Evolutionary conservation across 1,140 invertebrate genomes (phyloP).

Genomic region (Drosophila micromelanica): DNA sequence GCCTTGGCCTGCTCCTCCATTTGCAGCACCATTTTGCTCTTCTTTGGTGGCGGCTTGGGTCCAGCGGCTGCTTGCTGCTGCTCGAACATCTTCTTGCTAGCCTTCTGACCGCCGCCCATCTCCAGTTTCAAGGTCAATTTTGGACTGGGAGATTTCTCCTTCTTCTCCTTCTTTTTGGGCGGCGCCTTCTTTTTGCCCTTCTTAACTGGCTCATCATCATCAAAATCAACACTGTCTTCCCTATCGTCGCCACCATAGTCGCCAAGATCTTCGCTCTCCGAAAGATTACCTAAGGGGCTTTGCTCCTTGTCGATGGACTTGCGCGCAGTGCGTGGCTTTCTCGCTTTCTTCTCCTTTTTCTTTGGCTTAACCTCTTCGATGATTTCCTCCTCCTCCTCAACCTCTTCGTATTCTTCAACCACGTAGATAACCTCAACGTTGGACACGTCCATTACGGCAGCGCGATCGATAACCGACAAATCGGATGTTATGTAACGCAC

Average conservation of each 20-base stretch:
- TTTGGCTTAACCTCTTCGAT: constrained; percentile 78
- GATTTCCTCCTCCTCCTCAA: constrained; percentile 70
- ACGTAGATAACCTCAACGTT: constrained; percentile 84
- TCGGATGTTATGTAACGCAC: constrained; percentile 84
- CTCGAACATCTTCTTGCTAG: constrained; percentile 83
- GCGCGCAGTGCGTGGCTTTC: constrained; percentile 67
- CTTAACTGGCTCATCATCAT: constrained; percentile 76
- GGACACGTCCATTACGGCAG: constrained; percentile 84
- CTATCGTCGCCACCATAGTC: constrained; percentile 53
- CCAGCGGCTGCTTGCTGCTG: constrained; percentile 60
- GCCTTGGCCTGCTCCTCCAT: constrained; percentile 80
- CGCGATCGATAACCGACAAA: constrained; percentile 83
- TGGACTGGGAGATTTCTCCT: constrained; percentile 81
- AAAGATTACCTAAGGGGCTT: constrained; percentile 39
- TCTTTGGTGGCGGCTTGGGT: constrained; percentile 81
- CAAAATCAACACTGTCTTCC: constrained; percentile 53
- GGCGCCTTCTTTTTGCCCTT: constrained; percentile 81
- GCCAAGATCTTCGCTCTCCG: constrained; percentile 44
- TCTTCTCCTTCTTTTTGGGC: constrained; percentile 82
- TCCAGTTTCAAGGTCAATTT: constrained; percentile 83
- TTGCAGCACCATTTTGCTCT: constrained; percentile 81
- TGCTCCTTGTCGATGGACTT: constrained; percentile 72
- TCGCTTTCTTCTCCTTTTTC: constrained; percentile 73
- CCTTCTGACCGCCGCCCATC: constrained; percentile 79
- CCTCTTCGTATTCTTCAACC: constrained; percentile 82